These are phyloP conservation scores for Hoplias malabaricus DNA, from an alignment of 2,113 vertebrate genomes.

Conservation along the genomic window DNA sequence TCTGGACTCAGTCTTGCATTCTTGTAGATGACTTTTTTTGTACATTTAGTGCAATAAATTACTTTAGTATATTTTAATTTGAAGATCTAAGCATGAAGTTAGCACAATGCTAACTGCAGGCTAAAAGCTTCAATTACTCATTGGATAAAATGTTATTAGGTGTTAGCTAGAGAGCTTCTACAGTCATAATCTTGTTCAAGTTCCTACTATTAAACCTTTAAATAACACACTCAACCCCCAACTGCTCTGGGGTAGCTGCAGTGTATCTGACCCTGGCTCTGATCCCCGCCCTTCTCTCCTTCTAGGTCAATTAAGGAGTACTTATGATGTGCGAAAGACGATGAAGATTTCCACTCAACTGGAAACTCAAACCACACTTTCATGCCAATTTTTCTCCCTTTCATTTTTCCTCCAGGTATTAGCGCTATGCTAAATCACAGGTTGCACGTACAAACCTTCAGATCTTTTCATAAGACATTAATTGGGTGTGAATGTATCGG, in stretches of 20 bases:
- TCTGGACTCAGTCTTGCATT: too few relatives aligned
- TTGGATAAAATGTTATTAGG: background rate
- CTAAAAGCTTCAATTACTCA: background rate
- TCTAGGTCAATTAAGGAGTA: background rate
- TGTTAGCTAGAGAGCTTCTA: background rate
- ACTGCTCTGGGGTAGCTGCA: background rate
- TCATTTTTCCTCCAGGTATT: too few relatives aligned
- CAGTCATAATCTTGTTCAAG: background rate
- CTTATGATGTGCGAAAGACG: background rate
- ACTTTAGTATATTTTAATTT: too few relatives aligned
- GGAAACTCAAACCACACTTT: background rate
- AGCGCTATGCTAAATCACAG: background rate
- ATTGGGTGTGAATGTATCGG: background rate
- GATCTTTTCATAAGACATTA: background rate
- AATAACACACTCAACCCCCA: background rate
- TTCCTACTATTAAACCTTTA: background rate
- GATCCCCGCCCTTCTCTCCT: background rate
- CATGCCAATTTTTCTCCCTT: background rate
- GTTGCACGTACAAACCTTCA: background rate
- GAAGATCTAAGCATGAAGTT: background rate
- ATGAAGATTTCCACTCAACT: background rate
- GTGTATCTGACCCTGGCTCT: background rate
- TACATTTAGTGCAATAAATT: too few relatives aligned
- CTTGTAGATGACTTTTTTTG: too few relatives aligned
- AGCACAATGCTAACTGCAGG: background rate